Evolutionary conservation across 2,888 invertebrate genomes (phyloP), one percentile per base, ranked within the genome.

Genomic region (Drosophila silvestris): DNA sequence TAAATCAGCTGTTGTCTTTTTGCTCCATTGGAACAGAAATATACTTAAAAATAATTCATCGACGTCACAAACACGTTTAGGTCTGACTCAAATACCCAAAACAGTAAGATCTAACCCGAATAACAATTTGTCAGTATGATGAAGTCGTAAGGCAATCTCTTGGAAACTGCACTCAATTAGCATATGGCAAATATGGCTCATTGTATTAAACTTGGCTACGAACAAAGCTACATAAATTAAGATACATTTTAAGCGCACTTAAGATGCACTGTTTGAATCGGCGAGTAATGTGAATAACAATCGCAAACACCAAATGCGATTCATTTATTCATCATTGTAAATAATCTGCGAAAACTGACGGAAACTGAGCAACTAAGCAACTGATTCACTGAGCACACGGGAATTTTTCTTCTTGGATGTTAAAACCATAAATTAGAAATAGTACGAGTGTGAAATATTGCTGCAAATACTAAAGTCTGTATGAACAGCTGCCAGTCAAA

Each of bases 211-310:
- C 70, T 65, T 59, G 39, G 63, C 26, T 47, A 70, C 68, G 56
- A 72, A 79, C 87, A 86, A 81, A 84, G 82, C 58, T 66, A 74
- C 82, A 89, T 85, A 85, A 84, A 87, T 85, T 87, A 79, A 77
- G 80, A 53, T 65, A 47, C 59, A 68, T 51, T 69, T 83, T 81
- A 86, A 52, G 70, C 76, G 69, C 77, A 61, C 82, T 82, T 85
- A 78, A 80, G 74, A 72, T 74, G 67, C 72, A 63, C 74, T 22
- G 73, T 80, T 83, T 70, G 71, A 73, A 64, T 74, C 57, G 35
- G 52, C 52, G 61, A 57, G 30, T 51, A 70, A 70, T 64, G 65
- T 81, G 77, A 71, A 57, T 71, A 62, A 57, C 56, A 74, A 35
- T 58, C n/a, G 16, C 65, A 52, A 59, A 35, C 28, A 26, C 57